These are phyloP conservation scores for Oryzias melastigma DNA, from an alignment of 2,113 vertebrate species.

Conservation along the genomic window DNA sequence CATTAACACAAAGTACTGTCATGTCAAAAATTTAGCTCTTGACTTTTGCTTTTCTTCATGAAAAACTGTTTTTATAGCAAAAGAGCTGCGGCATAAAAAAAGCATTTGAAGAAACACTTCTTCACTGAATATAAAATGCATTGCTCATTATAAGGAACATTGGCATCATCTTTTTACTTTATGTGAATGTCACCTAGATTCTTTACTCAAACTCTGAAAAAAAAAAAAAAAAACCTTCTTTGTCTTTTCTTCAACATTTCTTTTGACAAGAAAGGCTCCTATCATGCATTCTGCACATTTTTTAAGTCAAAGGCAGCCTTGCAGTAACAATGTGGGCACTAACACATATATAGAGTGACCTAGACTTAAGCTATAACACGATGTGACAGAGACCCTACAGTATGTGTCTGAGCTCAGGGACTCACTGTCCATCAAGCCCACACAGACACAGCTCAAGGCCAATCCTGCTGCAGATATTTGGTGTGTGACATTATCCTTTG, in stretches of 20 bases:
- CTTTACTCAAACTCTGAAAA: neutral
- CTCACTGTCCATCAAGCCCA: conserved; percentile 59
- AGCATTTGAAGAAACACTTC: neutral
- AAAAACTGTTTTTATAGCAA: no score
- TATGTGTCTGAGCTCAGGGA: conserved; percentile 66
- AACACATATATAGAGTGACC: conserved; percentile 16
- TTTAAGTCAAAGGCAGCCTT: conserved; percentile 36
- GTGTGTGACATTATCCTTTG: conserved; percentile 62
- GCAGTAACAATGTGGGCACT: conserved; percentile 23
- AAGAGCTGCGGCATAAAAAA: no score
- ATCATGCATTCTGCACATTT: conserved; percentile 40
- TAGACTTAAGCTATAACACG: conserved; percentile 52
- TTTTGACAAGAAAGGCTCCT: conserved; percentile 33
- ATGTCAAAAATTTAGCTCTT: neutral
- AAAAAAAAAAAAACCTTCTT: neutral
- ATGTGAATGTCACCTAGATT: neutral
- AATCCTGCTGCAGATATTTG: conserved; percentile 43
- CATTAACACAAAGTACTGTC: neutral
- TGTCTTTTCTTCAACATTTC: neutral
- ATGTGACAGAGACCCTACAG: conserved; percentile 77
- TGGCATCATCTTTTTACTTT: neutral
- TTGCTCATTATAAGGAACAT: neutral
- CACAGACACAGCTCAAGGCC: conserved; percentile 48
- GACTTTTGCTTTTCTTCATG: no score
- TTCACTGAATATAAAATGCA: conserved; percentile 7